Conservation (phyloP, 2,888 invertebrate species). For the Dyspetes luteomarginatus region DNA sequence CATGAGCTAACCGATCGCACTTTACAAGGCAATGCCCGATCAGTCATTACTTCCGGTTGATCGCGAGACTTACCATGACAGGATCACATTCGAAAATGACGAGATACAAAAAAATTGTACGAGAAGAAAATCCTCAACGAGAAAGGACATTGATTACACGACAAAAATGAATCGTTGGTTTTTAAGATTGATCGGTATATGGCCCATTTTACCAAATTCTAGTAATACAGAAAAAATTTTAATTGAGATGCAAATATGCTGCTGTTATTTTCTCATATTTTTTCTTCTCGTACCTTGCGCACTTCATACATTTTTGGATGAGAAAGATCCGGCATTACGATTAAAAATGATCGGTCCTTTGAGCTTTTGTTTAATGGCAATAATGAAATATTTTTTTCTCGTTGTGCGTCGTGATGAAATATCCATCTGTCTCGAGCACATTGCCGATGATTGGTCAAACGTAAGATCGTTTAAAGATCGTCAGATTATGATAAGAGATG, state of each 20-base stretch:
- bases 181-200: constrained; percentile 67
- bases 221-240: constrained; percentile 34
- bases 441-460: constrained; percentile 72
- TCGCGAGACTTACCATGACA: not conserved
- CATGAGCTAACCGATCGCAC: constrained; percentile 1
- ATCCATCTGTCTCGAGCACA: constrained; percentile 68
- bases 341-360: constrained; percentile 72
- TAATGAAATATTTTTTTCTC: constrained; percentile 71
- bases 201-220: constrained; percentile 58
- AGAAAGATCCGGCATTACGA: constrained; percentile 61
- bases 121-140: not conserved
- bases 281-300: constrained; percentile 70
- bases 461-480: constrained; percentile 57
- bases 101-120: not conserved
- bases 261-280: constrained; percentile 68
- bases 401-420: constrained; percentile 67
- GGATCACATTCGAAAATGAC: not conserved
- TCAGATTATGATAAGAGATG: constrained; percentile 71
- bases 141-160: constrained; percentile 58
- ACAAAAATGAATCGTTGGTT: constrained; percentile 67
- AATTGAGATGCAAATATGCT: constrained; percentile 38
- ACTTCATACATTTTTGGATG: constrained; percentile 68
- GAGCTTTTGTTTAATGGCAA: constrained; percentile 73
- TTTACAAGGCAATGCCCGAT: constrained; percentile 24
- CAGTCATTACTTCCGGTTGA: constrained; percentile 1